phyloP scores from a whole-genome alignment of 2,113 vertebrate genomes.

The Carassius auratus region DNA sequence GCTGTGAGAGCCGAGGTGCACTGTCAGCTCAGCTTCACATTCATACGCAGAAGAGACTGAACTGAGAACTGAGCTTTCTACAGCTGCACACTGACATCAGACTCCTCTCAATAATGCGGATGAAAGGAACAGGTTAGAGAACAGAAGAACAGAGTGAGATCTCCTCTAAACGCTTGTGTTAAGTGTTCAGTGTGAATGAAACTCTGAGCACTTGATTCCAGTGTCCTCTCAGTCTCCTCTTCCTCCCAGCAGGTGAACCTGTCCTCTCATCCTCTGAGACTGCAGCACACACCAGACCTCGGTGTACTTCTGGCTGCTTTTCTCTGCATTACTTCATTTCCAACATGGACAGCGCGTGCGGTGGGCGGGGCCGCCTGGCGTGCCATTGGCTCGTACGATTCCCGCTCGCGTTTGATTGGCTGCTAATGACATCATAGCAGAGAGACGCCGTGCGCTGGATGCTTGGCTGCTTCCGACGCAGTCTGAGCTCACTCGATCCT shows the following conservation, averaged over 20 bases:
- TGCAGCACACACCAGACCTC: not conserved
- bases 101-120: not conserved
- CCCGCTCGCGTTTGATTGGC: constrained; percentile 70
- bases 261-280: not conserved
- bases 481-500: constrained; percentile 32
- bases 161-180: no score
- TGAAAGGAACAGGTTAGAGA: not conserved
- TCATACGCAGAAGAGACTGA: constrained; percentile 34
- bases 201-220: not conserved
- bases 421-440: constrained; percentile 76
- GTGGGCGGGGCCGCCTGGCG: constrained; percentile 25
- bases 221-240: not conserved
- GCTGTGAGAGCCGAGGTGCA: constrained; percentile 50
- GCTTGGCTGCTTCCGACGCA: constrained; percentile 28
- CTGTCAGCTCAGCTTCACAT: constrained; percentile 58
- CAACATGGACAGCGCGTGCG: constrained; percentile 55
- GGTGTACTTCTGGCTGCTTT: constrained; percentile 4
- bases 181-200: not conserved
- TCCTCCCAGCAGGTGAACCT: not conserved
- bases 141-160: not conserved
- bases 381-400: constrained; percentile 40
- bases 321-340: constrained; percentile 23
- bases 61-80: not conserved
- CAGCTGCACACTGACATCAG: not conserved
- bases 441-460: not conserved